Percentiles rank a stretch among this genome's conserved stretches.
Conservation (phyloP, 2,888 invertebrate genomes). For the Cephus nigrinus region DNA sequence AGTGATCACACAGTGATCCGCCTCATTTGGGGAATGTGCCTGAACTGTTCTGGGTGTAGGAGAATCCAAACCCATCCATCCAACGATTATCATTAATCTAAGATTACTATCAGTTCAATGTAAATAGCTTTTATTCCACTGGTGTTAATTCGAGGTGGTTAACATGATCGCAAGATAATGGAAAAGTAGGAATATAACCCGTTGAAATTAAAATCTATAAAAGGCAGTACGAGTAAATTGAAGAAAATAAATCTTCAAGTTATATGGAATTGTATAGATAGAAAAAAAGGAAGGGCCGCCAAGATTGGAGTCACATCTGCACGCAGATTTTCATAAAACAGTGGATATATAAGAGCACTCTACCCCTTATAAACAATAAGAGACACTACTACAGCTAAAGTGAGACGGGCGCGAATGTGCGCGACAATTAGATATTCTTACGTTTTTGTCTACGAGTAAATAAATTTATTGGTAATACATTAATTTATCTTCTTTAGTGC, state of each 20-base stretch:
- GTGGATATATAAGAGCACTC: neutral
- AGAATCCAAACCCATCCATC: conserved; percentile 5
- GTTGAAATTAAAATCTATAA: neutral
- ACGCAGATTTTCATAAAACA: neutral
- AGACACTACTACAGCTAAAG: conserved; percentile 17
- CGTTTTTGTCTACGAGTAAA: conserved; percentile 15
- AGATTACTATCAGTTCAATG: neutral
- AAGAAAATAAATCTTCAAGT: neutral
- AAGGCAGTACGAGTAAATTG: neutral
- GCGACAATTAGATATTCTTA: conserved; percentile 46
- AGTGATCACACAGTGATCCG: neutral
- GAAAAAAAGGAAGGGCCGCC: neutral
- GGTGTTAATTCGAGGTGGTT: neutral
- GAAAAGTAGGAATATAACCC: neutral
- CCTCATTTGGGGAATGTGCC: neutral
- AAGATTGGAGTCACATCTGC: neutral
- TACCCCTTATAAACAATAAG: neutral
- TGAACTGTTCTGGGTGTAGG: neutral
- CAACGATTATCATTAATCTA: conserved; percentile 6
- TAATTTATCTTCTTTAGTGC: conserved; percentile 50
- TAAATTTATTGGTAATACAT: conserved; percentile 37
- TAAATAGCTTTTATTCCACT: conserved; percentile 3
- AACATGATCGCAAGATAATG: neutral
- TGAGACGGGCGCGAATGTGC: conserved; percentile 49
- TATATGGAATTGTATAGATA: neutral